Evolutionary conservation across 2,797 vertebrate species (phyloP), one percentile per base, ranked within the genome.

Genomic region (Decapterus maruadsi): DNA sequence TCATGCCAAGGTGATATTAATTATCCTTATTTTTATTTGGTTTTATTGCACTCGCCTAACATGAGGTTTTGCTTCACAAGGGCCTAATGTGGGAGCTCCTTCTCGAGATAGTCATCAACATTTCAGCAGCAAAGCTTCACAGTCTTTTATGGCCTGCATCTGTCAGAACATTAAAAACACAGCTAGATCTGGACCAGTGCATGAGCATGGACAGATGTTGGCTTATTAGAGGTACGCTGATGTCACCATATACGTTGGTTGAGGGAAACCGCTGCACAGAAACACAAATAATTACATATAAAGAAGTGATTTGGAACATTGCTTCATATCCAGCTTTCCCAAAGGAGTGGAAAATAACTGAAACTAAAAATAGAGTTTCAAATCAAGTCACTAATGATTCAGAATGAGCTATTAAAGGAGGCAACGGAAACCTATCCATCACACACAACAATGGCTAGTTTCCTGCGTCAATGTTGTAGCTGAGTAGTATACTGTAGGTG

Each of bases 1-100:
- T 77, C 19, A 62, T 62, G 43, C 19, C 4, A 36, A 16, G 67
- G 50, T 74, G 38, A 76, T 65, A 36, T 55, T 63, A 50, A 62
- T 62, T 53, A 20, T 3, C 11, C 55, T 42, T 60, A n/a, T 34
- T 51, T 53, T 20, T 50, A 51, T 19, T 66, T 43, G 31, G 31
- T n/a, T 29, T 40, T 1, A n/a, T 46, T 63, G 40, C 19, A 11
- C 4, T 14, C n/a, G 42, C 6, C 38, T 26, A 26, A 13, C 17
- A 10, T 36, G 19, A 42, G 31, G 36, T 16, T 57, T 51, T 36
- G n/a, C 56, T 62, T 51, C 42, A 66, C 64, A 13, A 43, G 40
- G 5, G 31, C 1, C 11, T 48, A 10, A 43, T 16, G 50, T 45
- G 19, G 10, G 29, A 14, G 6, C 26, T 10, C 10, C 3, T 3